These are phyloP conservation scores for Gymnothorax javanicus DNA, from an alignment of 2,797 vertebrate species.

Conservation along the genomic window DNA sequence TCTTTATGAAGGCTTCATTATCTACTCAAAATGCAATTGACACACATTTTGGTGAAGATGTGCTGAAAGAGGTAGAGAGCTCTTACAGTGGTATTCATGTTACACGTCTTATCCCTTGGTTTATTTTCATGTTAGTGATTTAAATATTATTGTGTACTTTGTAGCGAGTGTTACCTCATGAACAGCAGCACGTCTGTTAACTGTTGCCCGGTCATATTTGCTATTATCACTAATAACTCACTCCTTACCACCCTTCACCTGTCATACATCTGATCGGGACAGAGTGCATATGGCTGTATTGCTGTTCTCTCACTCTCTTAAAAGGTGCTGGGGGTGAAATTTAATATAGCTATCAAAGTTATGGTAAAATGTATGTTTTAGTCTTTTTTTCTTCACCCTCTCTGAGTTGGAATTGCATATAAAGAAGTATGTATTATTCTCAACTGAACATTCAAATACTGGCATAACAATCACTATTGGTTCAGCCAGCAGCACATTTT, in stretches of 20 bases:
- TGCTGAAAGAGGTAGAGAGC: background rate
- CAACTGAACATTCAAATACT: too few relatives aligned
- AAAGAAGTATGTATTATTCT: too few relatives aligned
- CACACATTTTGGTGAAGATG: background rate
- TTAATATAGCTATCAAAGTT: background rate
- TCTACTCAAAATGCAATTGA: background rate
- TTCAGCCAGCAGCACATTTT: too few relatives aligned
- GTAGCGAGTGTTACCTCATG: background rate
- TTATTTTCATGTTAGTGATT: background rate
- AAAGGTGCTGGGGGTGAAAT: background rate
- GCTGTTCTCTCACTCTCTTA: background rate
- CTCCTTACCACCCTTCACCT: background rate
- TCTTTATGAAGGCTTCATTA: too few relatives aligned
- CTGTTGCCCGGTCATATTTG: background rate
- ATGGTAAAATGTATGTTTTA: background rate
- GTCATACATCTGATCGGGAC: background rate
- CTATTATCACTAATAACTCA: background rate
- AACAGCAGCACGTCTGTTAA: background rate
- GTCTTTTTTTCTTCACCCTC: too few relatives aligned
- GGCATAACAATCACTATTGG: too few relatives aligned
- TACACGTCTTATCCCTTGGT: background rate
- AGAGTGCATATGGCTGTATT: background rate
- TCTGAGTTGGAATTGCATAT: too few relatives aligned
- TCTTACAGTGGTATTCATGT: background rate
- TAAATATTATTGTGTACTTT: background rate